Conservation (phyloP, 2,113 vertebrate genomes). For the Cynopterus brachyotis region DNA sequence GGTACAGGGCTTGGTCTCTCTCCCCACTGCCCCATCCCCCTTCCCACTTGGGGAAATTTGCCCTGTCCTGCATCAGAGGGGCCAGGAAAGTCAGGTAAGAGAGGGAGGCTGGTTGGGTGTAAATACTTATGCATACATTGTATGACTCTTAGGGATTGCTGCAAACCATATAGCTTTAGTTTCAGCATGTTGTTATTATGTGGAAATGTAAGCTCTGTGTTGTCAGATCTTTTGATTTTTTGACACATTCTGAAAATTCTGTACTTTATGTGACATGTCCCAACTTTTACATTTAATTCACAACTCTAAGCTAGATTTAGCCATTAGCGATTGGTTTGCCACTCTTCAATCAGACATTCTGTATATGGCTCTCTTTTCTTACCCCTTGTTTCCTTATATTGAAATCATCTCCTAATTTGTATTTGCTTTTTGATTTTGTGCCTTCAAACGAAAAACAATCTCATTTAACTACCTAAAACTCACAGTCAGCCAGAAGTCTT, state of each 20-base stretch:
- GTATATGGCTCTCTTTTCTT: background rate
- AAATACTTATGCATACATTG: background rate
- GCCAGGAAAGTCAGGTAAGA: background rate
- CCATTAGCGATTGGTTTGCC: background rate
- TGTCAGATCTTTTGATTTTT: background rate
- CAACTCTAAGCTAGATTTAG: background rate
- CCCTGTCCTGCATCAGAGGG: no score
- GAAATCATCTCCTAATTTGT: background rate
- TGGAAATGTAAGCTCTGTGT: background rate
- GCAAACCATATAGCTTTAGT: background rate
- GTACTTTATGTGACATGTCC: background rate
- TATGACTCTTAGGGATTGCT: background rate
- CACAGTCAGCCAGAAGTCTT: background rate
- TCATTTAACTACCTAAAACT: background rate
- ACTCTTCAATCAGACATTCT: background rate
- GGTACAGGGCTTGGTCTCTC: no score
- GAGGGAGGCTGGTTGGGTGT: background rate
- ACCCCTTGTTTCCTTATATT: background rate
- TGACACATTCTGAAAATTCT: background rate
- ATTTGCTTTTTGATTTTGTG: background rate
- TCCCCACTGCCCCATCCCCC: no score
- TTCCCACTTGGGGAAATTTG: no score
- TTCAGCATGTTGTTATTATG: background rate
- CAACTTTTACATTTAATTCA: background rate
- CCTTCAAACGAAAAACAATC: background rate